phyloP scores from a whole-genome alignment of 2,888 invertebrate species.

The Hirtodrosophila trivittata region DNA sequence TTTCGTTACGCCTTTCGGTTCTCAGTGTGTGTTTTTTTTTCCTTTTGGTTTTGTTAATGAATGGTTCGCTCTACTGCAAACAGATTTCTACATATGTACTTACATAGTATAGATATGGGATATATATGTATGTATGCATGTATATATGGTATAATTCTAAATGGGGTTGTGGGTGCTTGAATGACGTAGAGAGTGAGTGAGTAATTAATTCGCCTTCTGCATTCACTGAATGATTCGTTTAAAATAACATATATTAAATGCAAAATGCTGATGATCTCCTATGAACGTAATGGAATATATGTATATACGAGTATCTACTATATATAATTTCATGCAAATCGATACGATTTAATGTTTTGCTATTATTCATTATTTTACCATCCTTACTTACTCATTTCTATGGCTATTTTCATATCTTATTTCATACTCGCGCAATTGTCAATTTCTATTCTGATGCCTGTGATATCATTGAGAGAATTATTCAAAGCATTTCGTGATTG shows the following conservation, averaged over 20 bases:
- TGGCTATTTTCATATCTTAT: constrained; percentile 12
- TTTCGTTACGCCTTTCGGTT: constrained; percentile 60
- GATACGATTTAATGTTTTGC: too few relatives aligned
- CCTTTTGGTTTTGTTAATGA: constrained; percentile 19
- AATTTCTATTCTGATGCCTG: constrained; percentile 1
- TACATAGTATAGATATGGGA: too few relatives aligned
- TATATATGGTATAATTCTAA: constrained; percentile 12
- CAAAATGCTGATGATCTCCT: constrained; percentile 9
- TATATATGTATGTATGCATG: constrained; percentile 22
- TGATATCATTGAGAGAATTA: constrained; percentile 31
- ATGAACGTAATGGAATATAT: too few relatives aligned
- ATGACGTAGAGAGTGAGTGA: constrained; percentile 47
- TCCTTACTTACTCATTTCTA: constrained; percentile 8
- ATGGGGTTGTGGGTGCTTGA: constrained; percentile 24
- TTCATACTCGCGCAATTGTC: constrained; percentile 2
- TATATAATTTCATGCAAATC: constrained; percentile 23
- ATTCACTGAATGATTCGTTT: constrained; percentile 23
- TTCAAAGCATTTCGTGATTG: neutral
- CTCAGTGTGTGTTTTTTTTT: constrained; percentile 2
- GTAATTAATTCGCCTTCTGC: constrained; percentile 41
- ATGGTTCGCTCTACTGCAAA: constrained; percentile 25
- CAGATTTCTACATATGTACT: constrained; percentile 20
- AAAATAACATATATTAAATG: constrained; percentile 3
- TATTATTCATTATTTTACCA: neutral
- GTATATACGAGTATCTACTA: too few relatives aligned